A percentile compares a stretch with the other conserved stretches of the same genome.
These are phyloP conservation scores for Brachypteracias leptosomus DNA, from an alignment of 2,113 vertebrate genomes.

Conservation along the genomic window DNA sequence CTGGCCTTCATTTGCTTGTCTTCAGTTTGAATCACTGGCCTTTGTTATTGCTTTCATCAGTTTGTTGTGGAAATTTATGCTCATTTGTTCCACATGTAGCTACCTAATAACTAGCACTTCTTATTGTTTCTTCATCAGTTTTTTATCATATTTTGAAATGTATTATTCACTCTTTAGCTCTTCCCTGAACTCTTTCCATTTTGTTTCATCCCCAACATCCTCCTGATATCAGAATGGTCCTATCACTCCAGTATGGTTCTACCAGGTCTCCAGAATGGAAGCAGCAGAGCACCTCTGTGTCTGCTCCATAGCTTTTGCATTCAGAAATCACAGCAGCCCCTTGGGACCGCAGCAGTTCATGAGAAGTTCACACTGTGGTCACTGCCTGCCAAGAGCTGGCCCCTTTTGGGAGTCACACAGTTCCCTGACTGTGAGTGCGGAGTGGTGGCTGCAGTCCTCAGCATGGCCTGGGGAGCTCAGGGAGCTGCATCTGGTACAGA, in stretches of 20 bases:
- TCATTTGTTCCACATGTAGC: not conserved
- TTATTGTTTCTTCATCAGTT: too few species aligned
- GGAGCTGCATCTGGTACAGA: not conserved
- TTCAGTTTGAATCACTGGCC: not conserved
- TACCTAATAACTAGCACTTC: not conserved
- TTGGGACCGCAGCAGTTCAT: accelerated
- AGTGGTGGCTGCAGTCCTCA: not conserved
- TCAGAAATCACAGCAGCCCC: accelerated
- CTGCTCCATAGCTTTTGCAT: not conserved
- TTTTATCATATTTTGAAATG: not conserved
- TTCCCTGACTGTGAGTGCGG: accelerated
- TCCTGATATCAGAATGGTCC: not conserved
- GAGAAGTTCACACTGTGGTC: accelerated
- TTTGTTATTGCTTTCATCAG: not conserved
- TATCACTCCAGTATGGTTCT: not conserved
- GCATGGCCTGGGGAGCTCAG: not conserved
- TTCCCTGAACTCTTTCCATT: not conserved
- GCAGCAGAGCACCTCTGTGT: not conserved
- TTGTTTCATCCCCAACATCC: not conserved
- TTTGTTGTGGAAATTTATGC: not conserved
- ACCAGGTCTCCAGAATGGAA: not conserved
- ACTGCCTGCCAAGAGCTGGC: not conserved
- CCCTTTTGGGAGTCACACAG: too few species aligned
- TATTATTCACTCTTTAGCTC: not conserved
- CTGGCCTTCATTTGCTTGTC: not conserved